phyloP scores from a whole-genome alignment of 2,888 invertebrate species.

The Yponomeuta sedellus region DNA sequence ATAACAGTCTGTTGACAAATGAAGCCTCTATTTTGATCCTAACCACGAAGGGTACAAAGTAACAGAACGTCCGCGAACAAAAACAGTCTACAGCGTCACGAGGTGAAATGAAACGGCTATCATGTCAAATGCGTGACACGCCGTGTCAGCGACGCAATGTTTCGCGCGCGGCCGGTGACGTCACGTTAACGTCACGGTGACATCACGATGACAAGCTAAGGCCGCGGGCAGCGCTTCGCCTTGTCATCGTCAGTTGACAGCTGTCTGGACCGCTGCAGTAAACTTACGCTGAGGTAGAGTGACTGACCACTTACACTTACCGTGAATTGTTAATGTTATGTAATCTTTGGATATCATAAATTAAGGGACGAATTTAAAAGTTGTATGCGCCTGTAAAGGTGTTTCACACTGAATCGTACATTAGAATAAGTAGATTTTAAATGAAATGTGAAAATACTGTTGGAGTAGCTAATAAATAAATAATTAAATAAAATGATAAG shows the following conservation, averaged over 20 bases:
- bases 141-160: neutral
- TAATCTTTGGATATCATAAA: too few species aligned
- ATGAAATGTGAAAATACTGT: too few species aligned
- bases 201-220: neutral
- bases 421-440: too few species aligned
- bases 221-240: neutral
- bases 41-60: neutral
- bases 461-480: too few species aligned
- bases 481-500: too few species aligned
- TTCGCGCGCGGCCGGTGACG: neutral
- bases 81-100: neutral
- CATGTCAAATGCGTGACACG: neutral
- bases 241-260: neutral
- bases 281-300: neutral
- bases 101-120: neutral
- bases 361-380: too few species aligned
- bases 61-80: neutral
- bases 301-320: neutral
- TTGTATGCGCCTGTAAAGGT: too few species aligned
- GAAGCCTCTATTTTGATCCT: too few species aligned
- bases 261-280: neutral
- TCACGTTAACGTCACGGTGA: neutral
- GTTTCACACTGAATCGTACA: too few species aligned
- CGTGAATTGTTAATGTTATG: too few species aligned
- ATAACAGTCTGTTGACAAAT: too few species aligned